Base-by-base conservation (phyloP, 2,113 vertebrate genomes). In the Pholis gunnellus region DNA sequence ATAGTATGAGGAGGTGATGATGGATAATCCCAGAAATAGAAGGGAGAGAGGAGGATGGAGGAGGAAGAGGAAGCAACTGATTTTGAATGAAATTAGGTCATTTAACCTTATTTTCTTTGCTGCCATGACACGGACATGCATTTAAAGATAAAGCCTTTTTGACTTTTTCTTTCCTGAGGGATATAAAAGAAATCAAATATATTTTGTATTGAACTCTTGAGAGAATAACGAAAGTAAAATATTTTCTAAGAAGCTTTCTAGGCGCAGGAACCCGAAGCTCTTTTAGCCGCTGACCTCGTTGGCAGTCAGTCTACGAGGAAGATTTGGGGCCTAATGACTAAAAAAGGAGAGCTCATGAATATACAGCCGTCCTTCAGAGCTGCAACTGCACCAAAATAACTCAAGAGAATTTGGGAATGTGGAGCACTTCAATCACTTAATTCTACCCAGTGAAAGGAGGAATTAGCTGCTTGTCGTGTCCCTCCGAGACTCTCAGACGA, bases 261-360 rank as follows among this genome's bases (percentile, higher is more conserved):
- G 83, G 75, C 78, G 52, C 34, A 14, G 66, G 57, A 54, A 13
- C 31, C 31, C 67, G 69, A 44, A 14, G 70, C 79, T 44, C n/a
- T 20, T 73, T 57, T 14, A 2, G 73, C 70, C 6, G 36, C 78
- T 79, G 88, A 89, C 87, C 90, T 84, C 17, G 36, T 90, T 85
- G 83, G 87, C 87, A 75, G 78, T 11, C 27, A 0, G 65, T 65
- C 61, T 36, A 68, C 34, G 34, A n/a, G 79, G 46, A 67, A 61
- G 81, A 89, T 89, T 85, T 79, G 74, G 79, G 73, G 81, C 73
- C 83, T 71, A 70, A 84, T 57, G 86, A 87, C 77, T 85, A 78
- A 90, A 90, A 90, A 87, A 83, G 79, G 60, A 77, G 57, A 81
- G 73, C 86, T 85, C 82, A 87, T 91, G 82, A 88, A 89, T 83